These are phyloP conservation scores for Dendrophyllia cribrosa DNA, from an alignment of 64 coral and sea anemone species.

Conservation along the genomic window DNA sequence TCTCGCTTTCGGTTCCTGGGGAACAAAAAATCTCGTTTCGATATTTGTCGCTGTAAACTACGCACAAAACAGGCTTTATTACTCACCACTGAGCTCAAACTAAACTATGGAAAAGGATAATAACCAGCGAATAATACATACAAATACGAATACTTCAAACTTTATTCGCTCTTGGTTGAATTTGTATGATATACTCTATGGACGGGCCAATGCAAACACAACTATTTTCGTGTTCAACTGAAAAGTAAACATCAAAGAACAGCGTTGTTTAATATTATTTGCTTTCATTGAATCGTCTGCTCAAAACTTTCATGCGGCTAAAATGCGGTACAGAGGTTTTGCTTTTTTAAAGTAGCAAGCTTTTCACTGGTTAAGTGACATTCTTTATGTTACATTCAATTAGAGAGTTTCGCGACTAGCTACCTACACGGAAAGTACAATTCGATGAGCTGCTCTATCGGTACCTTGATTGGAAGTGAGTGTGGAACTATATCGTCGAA, in stretches of 20 bases:
- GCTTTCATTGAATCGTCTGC: background rate
- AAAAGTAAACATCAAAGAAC: conserved; percentile 3
- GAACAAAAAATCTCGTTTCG: background rate
- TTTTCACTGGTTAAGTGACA: background rate
- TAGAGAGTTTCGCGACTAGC: background rate
- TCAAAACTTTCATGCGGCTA: background rate
- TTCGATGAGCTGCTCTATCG: conserved; percentile 8
- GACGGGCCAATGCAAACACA: background rate
- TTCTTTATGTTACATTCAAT: conserved; percentile 11
- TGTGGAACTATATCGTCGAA: background rate
- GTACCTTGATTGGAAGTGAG: conserved; percentile 9
- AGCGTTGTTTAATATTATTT: conserved; percentile 2
- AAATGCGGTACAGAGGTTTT: conserved; percentile 1
- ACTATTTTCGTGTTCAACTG: conserved; percentile 6
- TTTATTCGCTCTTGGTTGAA: conserved; percentile 10
- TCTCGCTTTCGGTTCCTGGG: background rate
- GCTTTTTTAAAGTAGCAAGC: background rate
- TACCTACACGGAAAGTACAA: background rate
- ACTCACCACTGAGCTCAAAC: background rate
- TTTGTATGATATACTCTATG: conserved; percentile 6
- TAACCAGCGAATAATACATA: background rate
- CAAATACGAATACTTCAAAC: conserved; percentile 2
- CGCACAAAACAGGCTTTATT: conserved; percentile 2
- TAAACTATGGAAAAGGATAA: no score
- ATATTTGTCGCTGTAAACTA: conserved; percentile 10